A percentile compares a stretch with the other conserved stretches of the same genome.
phyloP scores from a whole-genome alignment of 1,140 invertebrate species.

The Trinorchestia longiramus region DNA sequence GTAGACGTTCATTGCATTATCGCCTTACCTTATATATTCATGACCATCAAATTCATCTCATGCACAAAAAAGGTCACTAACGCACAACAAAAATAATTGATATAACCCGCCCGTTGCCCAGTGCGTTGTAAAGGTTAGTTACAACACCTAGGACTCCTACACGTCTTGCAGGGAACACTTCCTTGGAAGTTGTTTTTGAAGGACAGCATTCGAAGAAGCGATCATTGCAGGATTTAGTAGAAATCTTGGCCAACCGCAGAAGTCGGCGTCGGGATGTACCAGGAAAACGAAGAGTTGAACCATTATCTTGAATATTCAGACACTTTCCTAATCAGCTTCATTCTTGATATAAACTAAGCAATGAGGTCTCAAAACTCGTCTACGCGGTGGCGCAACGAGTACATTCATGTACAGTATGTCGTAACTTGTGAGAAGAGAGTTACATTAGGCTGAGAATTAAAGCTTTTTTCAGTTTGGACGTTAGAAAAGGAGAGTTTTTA shows the following conservation, averaged over 20 bases:
- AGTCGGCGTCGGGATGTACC: background rate
- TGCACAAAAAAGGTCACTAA: background rate
- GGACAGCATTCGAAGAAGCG: background rate
- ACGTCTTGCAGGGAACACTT: background rate
- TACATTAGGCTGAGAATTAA: too few species aligned
- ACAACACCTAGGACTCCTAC: background rate
- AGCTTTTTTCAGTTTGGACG: too few species aligned
- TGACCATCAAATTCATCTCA: background rate
- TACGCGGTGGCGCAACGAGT: background rate
- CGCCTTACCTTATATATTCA: background rate
- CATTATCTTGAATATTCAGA: background rate
- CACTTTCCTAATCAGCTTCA: background rate
- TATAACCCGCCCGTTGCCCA: background rate
- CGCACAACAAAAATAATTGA: background rate
- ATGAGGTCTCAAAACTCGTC: background rate
- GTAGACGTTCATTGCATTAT: background rate
- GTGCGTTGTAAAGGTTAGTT: background rate
- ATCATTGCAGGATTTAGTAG: background rate
- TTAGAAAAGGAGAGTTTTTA: too few species aligned
- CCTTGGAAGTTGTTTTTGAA: conserved; percentile 8
- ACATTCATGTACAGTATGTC: too few species aligned
- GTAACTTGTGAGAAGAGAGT: too few species aligned
- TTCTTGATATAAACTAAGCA: background rate
- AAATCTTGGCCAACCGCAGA: background rate
- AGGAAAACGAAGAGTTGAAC: background rate